Conservation (phyloP, 2,797 vertebrate genomes). For the Pipistrellus nathusii region DNA sequence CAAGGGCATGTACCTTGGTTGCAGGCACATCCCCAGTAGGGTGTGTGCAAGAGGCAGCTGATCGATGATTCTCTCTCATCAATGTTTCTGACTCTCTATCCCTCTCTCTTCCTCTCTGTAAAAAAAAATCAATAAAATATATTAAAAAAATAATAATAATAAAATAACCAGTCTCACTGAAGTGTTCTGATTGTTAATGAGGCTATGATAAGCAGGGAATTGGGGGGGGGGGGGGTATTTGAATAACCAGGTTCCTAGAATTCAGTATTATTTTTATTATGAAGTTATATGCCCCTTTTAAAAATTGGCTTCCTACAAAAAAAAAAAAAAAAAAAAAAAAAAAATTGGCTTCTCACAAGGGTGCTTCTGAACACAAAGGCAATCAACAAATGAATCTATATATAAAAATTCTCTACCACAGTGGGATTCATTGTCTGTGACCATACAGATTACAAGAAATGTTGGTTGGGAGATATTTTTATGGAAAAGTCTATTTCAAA, state of each 20-base stretch:
- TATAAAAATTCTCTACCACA: constrained; percentile 6
- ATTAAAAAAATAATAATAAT: no score
- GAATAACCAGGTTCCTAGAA: background rate
- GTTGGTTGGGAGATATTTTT: background rate
- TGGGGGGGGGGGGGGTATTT: background rate
- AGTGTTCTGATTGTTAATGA: constrained; percentile 33
- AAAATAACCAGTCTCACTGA: background rate
- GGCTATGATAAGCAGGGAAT: background rate
- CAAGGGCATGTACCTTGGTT: no score
- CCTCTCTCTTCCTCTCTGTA: no score
- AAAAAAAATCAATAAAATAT: no score
- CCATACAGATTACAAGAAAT: background rate
- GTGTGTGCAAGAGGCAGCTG: no score
- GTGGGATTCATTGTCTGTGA: background rate
- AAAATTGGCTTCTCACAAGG: background rate
- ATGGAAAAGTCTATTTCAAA: constrained; percentile 39
- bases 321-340: background rate
- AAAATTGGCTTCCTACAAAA: background rate
- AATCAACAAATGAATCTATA: constrained; percentile 43
- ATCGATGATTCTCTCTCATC: no score
- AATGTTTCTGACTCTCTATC: no score
- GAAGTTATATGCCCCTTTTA: background rate
- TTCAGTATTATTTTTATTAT: constrained; percentile 30
- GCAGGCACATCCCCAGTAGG: no score
- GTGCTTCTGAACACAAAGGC: background rate